These are phyloP conservation scores for Poeciliopsis infans DNA, from an alignment of 2,797 vertebrate species.

Conservation along the genomic window DNA sequence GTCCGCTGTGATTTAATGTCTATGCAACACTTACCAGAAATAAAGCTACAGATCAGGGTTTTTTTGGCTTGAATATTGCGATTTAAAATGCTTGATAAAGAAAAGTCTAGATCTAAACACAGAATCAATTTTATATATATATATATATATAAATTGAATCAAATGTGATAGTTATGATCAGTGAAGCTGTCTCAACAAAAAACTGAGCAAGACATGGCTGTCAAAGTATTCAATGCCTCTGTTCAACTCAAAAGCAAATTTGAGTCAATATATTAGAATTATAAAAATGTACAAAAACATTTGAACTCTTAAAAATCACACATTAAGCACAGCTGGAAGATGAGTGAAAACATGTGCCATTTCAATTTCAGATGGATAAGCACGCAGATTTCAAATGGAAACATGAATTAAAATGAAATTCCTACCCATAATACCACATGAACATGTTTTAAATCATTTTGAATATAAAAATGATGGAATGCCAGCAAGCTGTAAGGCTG, in stretches of 20 bases:
- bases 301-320: constrained; percentile 9
- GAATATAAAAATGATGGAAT: constrained; percentile 78
- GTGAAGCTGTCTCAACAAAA: not conserved
- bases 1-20: not conserved
- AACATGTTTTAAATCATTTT: constrained; percentile 74
- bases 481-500: constrained; percentile 80
- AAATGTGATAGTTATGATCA: not conserved
- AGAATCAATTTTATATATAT: not conserved
- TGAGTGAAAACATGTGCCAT: constrained; percentile 42
- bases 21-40: not conserved
- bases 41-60: not conserved
- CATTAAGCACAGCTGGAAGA: constrained; percentile 40
- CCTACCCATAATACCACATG: constrained; percentile 65
- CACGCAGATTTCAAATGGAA: constrained; percentile 65
- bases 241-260: not conserved
- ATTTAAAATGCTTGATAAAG: not conserved
- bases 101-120: not conserved
- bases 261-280: not conserved
- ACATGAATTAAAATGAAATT: constrained; percentile 69
- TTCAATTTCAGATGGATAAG: constrained; percentile 53
- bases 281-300: not conserved
- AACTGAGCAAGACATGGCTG: not conserved
- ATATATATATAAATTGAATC: not conserved
- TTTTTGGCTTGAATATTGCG: not conserved
- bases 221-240: not conserved